phyloP scores from a whole-genome alignment of 64 coral and sea anemone species.

The Montipora sp. region DNA sequence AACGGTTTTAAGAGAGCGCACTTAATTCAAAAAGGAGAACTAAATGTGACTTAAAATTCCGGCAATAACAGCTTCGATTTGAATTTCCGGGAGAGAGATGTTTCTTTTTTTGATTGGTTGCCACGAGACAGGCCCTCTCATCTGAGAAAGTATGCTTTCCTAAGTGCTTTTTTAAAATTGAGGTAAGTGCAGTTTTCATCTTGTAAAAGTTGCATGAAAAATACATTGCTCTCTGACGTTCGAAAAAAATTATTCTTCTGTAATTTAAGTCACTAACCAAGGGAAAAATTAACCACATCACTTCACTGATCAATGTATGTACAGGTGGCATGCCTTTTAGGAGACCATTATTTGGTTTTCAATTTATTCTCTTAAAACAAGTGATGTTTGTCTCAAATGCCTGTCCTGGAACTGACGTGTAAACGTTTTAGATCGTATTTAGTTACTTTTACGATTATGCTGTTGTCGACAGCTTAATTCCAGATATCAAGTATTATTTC shows the following conservation, averaged over 20 bases:
- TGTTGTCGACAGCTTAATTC: background rate
- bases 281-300: background rate
- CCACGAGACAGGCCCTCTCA: background rate
- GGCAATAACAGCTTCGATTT: background rate
- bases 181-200: background rate
- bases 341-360: slow-evolving; percentile 1
- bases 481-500: background rate
- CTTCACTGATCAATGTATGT: background rate
- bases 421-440: background rate
- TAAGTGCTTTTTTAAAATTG: background rate
- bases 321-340: background rate
- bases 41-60: too few species aligned
- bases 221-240: background rate
- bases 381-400: slow-evolving; percentile 24
- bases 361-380: background rate
- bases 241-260: too few species aligned
- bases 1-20: background rate
- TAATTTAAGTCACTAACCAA: too few species aligned
- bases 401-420: background rate
- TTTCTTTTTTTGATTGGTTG: too few species aligned
- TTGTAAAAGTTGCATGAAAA: background rate
- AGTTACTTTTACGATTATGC: background rate
- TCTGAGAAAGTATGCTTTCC: too few species aligned
- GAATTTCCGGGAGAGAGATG: background rate
- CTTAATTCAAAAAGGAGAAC: background rate